Conservation (phyloP, 2,888 invertebrate genomes). For the Euplexia lucipara region DNA sequence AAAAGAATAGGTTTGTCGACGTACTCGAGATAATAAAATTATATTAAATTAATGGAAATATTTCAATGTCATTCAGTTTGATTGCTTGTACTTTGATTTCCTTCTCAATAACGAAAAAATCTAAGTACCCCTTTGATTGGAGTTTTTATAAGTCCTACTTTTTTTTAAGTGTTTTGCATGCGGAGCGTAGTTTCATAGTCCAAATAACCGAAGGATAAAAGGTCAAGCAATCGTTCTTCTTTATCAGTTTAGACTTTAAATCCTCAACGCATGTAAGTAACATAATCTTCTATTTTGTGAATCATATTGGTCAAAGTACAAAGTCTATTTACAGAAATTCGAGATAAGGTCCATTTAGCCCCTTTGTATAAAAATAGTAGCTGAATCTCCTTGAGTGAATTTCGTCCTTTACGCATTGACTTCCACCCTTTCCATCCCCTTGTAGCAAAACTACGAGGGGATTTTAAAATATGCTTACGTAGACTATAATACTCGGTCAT, state of each 20-base stretch:
- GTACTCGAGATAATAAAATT: constrained; percentile 34
- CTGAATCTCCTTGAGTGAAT: too few species aligned
- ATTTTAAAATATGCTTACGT: too few species aligned
- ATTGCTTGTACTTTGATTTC: constrained; percentile 10
- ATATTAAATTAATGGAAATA: constrained; percentile 27
- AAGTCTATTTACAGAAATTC: constrained; percentile 2
- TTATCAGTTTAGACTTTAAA: constrained; percentile 1
- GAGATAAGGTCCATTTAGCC: too few species aligned
- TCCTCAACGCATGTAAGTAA: background rate
- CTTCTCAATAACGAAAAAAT: background rate
- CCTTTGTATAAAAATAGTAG: too few species aligned
- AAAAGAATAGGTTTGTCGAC: constrained; percentile 32
- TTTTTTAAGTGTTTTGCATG: background rate
- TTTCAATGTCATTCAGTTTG: constrained; percentile 21
- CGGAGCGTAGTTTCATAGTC: background rate
- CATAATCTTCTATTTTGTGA: background rate
- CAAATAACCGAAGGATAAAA: background rate
- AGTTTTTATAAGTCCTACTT: background rate
- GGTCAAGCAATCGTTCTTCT: background rate
- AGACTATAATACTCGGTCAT: too few species aligned
- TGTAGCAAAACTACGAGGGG: too few species aligned
- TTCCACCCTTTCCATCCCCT: too few species aligned
- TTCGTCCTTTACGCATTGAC: too few species aligned
- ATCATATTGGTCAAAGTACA: background rate
- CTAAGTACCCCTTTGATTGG: background rate